Evolutionary conservation across 2,888 invertebrate genomes (phyloP), one percentile per base, ranked within the genome.

Genomic region (Lasioglossum marginatum): DNA sequence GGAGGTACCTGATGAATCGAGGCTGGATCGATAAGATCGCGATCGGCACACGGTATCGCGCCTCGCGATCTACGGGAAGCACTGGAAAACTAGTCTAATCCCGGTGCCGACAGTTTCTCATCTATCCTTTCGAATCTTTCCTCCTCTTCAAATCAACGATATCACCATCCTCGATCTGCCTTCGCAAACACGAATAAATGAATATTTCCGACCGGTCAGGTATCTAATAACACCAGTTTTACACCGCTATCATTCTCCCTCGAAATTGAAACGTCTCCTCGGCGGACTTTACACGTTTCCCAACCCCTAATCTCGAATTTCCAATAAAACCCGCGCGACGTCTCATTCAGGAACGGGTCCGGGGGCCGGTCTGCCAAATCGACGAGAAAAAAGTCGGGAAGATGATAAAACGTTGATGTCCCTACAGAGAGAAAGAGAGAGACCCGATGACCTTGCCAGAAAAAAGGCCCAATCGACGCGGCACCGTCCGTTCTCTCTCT

Each of bases 11-110:
- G 74, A 78, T 78, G 78, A 74, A 78, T 68, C 72, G 48, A 27
- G 37, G 27, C 70, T 5, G 68, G 68, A 52, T 71, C 83, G 87
- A 87, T 87, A 87, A 80, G 77, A 87, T 87, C 87, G 68, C 60
- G 82, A 87, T 80, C 82, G 86, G 71, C 82, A 19, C 23, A 16
- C 31, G 66, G 27, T 80, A 83, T 82, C 83, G 75, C 43, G 66
- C 14, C 43, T 27, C 72, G 79, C 68, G 80, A 87, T 87, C 87
- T 83, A 37, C 27, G 31, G 81, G 66, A 74, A 84, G 37, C n/a
- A 76, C 40, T 16, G 68, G 71, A 14, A 45, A 27, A 70, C 31
- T 34, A 43, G 68, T 45, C 60, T 68, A 23, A 48, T 37, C 68
- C 12, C 37, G 68, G 37, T 12, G 37, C 37, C 68, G 37, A 68